These are phyloP conservation scores for Clunio marinus DNA, from an alignment of 2,888 invertebrate species.

Conservation along the genomic window DNA sequence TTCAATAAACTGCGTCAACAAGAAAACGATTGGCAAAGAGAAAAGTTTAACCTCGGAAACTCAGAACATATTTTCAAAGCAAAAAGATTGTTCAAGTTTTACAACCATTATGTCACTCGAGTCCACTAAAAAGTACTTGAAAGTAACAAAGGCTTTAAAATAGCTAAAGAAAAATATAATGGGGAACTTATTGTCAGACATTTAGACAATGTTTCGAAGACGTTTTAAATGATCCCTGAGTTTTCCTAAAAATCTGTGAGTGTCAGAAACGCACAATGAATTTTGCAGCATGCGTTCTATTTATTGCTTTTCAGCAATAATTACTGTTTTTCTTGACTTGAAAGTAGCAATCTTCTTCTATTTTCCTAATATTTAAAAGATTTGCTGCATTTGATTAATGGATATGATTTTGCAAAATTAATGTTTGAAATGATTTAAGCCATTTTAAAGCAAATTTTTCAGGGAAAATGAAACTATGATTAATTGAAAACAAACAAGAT, in stretches of 20 bases:
- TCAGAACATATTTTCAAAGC: background rate
- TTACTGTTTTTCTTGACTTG: conserved; percentile 3
- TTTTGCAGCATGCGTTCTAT: no score
- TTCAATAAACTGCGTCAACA: background rate
- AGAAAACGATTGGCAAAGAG: background rate
- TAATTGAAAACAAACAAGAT: no score
- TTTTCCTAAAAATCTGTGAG: no score
- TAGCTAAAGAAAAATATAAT: background rate
- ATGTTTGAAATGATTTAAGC: no score
- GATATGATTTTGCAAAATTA: background rate
- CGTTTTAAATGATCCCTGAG: background rate
- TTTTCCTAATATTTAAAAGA: background rate
- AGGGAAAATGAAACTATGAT: no score
- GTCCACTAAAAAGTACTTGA: background rate
- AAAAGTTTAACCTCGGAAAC: background rate
- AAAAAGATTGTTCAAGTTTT: background rate
- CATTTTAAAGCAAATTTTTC: background rate
- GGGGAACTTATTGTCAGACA: background rate
- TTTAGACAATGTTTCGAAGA: background rate
- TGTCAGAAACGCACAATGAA: no score
- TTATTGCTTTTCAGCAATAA: no score
- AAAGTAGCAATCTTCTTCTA: conserved; percentile 1
- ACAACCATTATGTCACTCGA: background rate
- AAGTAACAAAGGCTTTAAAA: background rate
- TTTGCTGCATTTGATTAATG: background rate